Percentiles rank a stretch among this genome's conserved stretches.
These are phyloP conservation scores for Octonoba sinensis DNA, from an alignment of 2,888 invertebrate species.

Conservation along the genomic window DNA sequence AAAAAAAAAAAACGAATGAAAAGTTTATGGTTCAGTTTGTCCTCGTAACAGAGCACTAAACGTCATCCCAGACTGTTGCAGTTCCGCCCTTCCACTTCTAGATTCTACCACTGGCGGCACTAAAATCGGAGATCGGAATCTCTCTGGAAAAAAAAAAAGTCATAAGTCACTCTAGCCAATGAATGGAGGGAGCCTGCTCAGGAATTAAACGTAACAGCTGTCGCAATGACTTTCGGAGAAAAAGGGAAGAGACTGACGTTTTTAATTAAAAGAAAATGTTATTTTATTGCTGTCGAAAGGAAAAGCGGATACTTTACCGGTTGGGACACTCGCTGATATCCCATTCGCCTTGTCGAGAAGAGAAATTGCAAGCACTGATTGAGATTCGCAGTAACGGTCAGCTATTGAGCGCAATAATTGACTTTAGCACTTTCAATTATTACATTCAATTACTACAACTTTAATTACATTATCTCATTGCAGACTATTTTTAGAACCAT, in stretches of 20 bases:
- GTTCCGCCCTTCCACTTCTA: slow-evolving; percentile 33
- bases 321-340: slow-evolving; percentile 7
- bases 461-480: no score
- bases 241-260: slow-evolving; percentile 44
- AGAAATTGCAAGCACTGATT: background rate
- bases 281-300: slow-evolving; percentile 32
- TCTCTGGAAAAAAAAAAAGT: slow-evolving; percentile 41
- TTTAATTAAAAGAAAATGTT: slow-evolving; percentile 61
- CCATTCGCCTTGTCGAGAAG: background rate
- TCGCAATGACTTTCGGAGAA: slow-evolving; percentile 49
- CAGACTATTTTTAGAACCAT: background rate
- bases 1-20: slow-evolving; percentile 25
- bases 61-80: slow-evolving; percentile 55
- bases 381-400: no score
- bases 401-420: no score
- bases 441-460: no score
- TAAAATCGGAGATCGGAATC: slow-evolving; percentile 62
- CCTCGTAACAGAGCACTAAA: slow-evolving; percentile 58
- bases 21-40: slow-evolving; percentile 58
- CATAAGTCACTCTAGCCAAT: slow-evolving; percentile 62
- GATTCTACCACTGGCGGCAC: slow-evolving; percentile 36
- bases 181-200: slow-evolving; percentile 51
- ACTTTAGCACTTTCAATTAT: no score
- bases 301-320: background rate
- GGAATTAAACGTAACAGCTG: slow-evolving; percentile 62